Percentiles rank a stretch among this genome's conserved stretches.
Conservation (phyloP, 2,113 vertebrate genomes). For the Nyctibius bracteatus region DNA sequence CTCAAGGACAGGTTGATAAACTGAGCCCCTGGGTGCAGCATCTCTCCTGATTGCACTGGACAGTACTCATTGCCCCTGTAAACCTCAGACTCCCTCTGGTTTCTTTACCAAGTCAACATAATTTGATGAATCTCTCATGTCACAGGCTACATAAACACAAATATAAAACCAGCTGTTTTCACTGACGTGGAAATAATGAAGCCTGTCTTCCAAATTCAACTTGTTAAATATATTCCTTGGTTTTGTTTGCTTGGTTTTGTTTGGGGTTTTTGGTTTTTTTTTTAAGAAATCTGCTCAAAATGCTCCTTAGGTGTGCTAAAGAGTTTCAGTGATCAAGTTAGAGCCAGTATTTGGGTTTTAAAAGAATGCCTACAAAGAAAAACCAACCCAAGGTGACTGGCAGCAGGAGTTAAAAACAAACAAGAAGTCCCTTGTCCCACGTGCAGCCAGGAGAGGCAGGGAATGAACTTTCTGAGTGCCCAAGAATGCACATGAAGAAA, state of each 20-base stretch:
- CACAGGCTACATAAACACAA: neutral
- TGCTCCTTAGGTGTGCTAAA: neutral
- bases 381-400: too few relatives aligned
- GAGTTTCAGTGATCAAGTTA: neutral
- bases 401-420: neutral
- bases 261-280: neutral
- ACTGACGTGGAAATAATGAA: neutral
- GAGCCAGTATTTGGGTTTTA: neutral
- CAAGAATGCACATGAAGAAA: neutral
- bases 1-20: neutral
- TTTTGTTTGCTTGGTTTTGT: too few relatives aligned
- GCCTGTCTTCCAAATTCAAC: neutral
- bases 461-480: too few relatives aligned
- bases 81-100: neutral
- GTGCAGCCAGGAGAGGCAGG: too few relatives aligned
- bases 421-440: too few relatives aligned
- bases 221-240: neutral
- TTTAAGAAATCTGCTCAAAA: neutral
- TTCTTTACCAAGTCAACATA: neutral
- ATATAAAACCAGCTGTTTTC: neutral
- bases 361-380: neutral
- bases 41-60: neutral
- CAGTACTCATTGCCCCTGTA: rapidly evolving
- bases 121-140: neutral
- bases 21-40: neutral